These are phyloP conservation scores for Natrix natrix DNA, from an alignment of 2,797 vertebrate genomes.

Conservation along the genomic window DNA sequence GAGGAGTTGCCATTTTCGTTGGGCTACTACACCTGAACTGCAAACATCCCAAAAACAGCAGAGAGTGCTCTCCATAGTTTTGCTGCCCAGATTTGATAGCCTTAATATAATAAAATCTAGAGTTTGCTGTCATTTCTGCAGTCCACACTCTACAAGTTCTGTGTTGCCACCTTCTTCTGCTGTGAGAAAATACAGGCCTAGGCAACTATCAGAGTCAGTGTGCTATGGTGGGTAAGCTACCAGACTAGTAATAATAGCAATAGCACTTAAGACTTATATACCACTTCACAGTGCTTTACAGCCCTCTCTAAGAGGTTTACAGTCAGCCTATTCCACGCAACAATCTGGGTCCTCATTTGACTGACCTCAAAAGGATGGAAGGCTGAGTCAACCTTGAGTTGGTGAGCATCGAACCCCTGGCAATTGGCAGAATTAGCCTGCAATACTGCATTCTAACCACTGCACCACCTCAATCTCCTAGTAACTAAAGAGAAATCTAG, in stretches of 20 bases:
- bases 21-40: not conserved
- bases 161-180: not conserved
- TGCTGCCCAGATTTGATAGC: not conserved
- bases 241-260: not conserved
- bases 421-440: not conserved
- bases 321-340: not conserved
- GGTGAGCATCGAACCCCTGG: not conserved
- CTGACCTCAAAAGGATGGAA: no score
- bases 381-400: not conserved
- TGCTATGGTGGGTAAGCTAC: not conserved
- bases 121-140: not conserved
- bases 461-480: not conserved
- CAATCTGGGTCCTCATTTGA: not conserved
- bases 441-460: not conserved
- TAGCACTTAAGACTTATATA: not conserved
- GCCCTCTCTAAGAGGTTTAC: not conserved
- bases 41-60: not conserved
- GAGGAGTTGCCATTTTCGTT: not conserved
- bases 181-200: not conserved
- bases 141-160: not conserved
- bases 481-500: not conserved
- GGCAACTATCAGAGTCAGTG: not conserved
- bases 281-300: not conserved
- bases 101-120: not conserved
- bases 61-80: not conserved